Evolutionary conservation across 2,113 vertebrate species (phyloP), one percentile per base, ranked within the genome.

Genomic region (Zootoca vivipara): DNA sequence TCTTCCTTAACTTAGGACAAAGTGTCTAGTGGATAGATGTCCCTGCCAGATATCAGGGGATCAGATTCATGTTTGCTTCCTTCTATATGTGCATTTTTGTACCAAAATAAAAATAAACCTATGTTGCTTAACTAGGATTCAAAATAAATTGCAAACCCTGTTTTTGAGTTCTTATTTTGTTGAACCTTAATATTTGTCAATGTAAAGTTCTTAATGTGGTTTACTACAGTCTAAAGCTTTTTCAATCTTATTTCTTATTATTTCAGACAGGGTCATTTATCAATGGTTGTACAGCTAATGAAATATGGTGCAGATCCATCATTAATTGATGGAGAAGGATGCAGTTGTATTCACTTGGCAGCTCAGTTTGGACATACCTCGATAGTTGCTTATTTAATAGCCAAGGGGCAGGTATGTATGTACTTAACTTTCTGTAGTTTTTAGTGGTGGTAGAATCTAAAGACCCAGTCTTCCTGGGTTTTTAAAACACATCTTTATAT

Each of bases 331-430:
- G 99, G 99, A 75, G 99, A 99, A 96, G 99, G 99, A 90, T 99
- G 99, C 96, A 99, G 98, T 97, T 99, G 99, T 91, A 98, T 98
- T 92, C 99, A 99, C 91, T 95, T 99, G 94, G 99, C 99, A 56
- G 99, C 99, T 81, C 99, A 99, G 97, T 99, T 99, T 65, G 99
- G 99, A 95, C 99, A 99, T 96, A 99, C 99, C 86, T 99, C 99
- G 70, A 99, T 99, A 93, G 99, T 99, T 96, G 99, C 99, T 89
- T 99, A 99, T 96, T 98, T 99, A 88, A 99, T 99, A 93, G 99
- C 99, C 94, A 99, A 99, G 95, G 99, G 99, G 96, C 98, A 99
- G 99, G 99, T 99, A 97, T 97, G 93, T 91, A 85, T 88, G 42
- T 62, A 10, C 1, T 58, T 33, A 30, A 22, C 65, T 82, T 62